A percentile compares a stretch with the other conserved stretches of the same genome.
phyloP scores from a whole-genome alignment of 1,140 invertebrate species.

The Mactra quadrangularis region DNA sequence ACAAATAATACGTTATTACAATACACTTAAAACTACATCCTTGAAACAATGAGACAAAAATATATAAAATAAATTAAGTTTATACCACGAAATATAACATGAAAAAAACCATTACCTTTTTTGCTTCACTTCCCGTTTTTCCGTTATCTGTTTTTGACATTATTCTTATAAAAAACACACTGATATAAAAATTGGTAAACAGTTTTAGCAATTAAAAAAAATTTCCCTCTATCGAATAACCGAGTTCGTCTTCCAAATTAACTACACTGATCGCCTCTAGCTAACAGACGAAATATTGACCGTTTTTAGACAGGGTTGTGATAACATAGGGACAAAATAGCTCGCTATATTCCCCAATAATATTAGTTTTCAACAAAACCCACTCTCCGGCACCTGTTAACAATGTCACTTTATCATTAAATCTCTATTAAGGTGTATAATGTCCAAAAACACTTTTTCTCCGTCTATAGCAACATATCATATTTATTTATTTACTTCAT shows the following conservation, averaged over 20 bases:
- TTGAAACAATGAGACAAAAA: too few species aligned
- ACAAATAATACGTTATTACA: too few species aligned
- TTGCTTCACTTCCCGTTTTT: slow-evolving; percentile 7
- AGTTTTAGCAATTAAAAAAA: slow-evolving; percentile 6
- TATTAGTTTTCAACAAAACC: slow-evolving; percentile 23
- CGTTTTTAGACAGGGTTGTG: slow-evolving; percentile 24
- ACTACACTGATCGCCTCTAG: slow-evolving; percentile 29
- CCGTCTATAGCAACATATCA: too few species aligned
- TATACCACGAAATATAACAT: too few species aligned
- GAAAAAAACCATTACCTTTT: too few species aligned
- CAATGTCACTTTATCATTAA: slow-evolving; percentile 5
- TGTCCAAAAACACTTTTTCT: slow-evolving; percentile 5
- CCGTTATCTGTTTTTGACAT: slow-evolving; percentile 40
- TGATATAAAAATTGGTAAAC: background rate
- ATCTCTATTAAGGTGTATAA: background rate
- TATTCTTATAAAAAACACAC: background rate
- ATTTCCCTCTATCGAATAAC: background rate
- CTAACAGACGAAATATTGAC: slow-evolving; percentile 39
- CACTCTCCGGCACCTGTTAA: slow-evolving; percentile 21
- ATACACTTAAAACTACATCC: too few species aligned
- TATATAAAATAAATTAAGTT: too few species aligned
- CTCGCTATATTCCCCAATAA: slow-evolving; percentile 30
- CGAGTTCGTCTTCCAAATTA: slow-evolving; percentile 17
- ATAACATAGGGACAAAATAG: slow-evolving; percentile 24
- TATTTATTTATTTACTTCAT: too few species aligned